Base-by-base conservation (phyloP, 2,888 invertebrate genomes). In the Synanthedon vespiformis region DNA sequence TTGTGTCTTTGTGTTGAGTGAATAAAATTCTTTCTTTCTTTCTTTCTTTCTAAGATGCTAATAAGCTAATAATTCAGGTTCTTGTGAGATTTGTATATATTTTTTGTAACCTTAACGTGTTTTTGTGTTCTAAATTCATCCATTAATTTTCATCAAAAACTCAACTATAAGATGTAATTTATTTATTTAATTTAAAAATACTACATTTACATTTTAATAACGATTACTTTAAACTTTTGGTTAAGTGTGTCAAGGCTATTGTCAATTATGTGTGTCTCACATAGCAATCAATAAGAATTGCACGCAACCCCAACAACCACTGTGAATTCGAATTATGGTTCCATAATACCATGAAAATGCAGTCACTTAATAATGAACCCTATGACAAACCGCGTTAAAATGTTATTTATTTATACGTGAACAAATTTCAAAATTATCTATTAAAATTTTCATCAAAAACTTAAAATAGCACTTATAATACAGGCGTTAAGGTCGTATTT, bases 251-350 rank as follows among this genome's bases (percentile, higher is more conserved):
- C 53, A 61, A 60, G 56, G 56, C 59, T 56, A 49, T 44, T 34
- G 34, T 34, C 34, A 65, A 70, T 61, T 71, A 57, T 77, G 73
- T 70, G 67, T 75, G 56, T 68, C 70, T 63, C 70, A 74, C 65
- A 62, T 34, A 70, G 61, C 68, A 70, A 75, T 73, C 74, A 65
- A 74, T 70, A 64, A 61, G 53, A 61, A 60, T 60, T 57, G 61
- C 61, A 61, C 56, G 57, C 65, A 63, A 70, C 69, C 63, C 67
- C 63, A 59, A 54, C n/a, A 22, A 54, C 50, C 56, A 58, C 55
- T 50, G 55, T 51, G 13, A 10, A 48, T 16, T 48, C 4, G 22
- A 34, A 34, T 34, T 34, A 34, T 34, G 34, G 34, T 34, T 34
- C 8, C 2, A 34, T 34, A 10, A 34, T 48, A 16, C 5, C 12